These are phyloP conservation scores for Tryphoninae sp. DNA, from an alignment of 2,888 invertebrate genomes.

Conservation along the genomic window DNA sequence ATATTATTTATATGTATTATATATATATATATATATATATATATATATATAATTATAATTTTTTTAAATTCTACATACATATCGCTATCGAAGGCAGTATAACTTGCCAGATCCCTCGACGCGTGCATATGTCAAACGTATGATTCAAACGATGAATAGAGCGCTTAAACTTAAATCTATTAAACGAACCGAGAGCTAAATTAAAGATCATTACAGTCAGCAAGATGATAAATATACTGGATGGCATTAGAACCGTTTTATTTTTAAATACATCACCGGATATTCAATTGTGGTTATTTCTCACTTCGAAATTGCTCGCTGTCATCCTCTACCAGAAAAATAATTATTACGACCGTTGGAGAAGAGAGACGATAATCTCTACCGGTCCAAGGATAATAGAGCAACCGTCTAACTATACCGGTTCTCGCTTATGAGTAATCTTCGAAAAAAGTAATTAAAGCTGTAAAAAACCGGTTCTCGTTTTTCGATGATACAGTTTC, in stretches of 20 bases:
- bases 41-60: neutral
- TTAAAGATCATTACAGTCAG: neutral
- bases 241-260: neutral
- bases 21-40: conserved; percentile 7
- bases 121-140: no score
- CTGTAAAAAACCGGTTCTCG: neutral
- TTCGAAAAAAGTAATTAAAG: conserved; percentile 39
- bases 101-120: conserved; percentile 18
- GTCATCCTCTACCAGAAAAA: conserved; percentile 1
- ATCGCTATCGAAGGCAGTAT: conserved; percentile 33
- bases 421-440: conserved; percentile 12
- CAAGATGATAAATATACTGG: neutral
- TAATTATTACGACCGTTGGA: conserved; percentile 25
- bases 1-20: no score
- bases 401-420: conserved; percentile 1
- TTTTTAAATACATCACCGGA: conserved; percentile 23
- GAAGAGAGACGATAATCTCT: conserved; percentile 4
- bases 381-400: neutral
- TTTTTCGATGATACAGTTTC: neutral
- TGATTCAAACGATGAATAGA: neutral
- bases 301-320: neutral
- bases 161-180: neutral
- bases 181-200: neutral
- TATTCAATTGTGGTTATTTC: conserved; percentile 4
- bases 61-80: neutral